These are phyloP conservation scores for Cavia porcellus DNA, from an alignment of 2,113 vertebrate genomes.

Conservation along the genomic window DNA sequence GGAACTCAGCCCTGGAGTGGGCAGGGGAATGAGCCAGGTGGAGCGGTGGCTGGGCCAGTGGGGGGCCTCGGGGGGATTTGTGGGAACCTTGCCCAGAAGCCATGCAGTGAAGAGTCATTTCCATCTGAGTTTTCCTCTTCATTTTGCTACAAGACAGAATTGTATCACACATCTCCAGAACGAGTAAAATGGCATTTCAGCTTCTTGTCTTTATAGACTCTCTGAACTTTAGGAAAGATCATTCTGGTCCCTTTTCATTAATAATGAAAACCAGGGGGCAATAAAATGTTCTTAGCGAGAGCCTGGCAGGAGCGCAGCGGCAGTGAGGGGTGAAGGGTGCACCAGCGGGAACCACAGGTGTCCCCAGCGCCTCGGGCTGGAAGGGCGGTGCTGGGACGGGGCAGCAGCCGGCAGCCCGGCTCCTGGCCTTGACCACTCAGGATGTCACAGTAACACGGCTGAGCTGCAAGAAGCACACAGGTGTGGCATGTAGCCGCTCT, in stretches of 20 bases:
- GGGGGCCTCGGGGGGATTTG: accelerated
- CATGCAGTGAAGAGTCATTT: neutral
- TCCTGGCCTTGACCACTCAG: neutral
- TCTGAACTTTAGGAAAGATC: conserved; percentile 94
- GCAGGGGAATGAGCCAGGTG: neutral
- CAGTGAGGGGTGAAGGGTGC: conserved; percentile 84
- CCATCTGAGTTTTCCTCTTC: conserved; percentile 71
- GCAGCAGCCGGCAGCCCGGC: neutral
- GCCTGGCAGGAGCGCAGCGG: conserved; percentile 71
- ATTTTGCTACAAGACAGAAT: conserved; percentile 89
- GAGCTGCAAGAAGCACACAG: neutral
- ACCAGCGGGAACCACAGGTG: conserved; percentile 85
- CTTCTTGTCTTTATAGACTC: conserved; percentile 93
- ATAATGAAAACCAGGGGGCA: conserved; percentile 93
- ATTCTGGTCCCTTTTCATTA: conserved; percentile 93
- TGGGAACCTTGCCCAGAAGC: neutral
- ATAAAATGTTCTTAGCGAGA: conserved; percentile 90
- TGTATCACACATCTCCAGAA: conserved; percentile 91
- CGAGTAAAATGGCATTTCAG: conserved; percentile 92
- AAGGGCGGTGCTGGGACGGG: neutral
- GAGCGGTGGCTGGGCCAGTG: neutral
- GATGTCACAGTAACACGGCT: neutral
- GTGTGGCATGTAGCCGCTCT: neutral
- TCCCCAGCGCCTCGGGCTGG: neutral
- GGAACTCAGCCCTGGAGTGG: neutral